Evolutionary conservation across 2,113 vertebrate genomes (phyloP), one percentile per base, ranked within the genome.

Genomic region (Scomber japonicus): DNA sequence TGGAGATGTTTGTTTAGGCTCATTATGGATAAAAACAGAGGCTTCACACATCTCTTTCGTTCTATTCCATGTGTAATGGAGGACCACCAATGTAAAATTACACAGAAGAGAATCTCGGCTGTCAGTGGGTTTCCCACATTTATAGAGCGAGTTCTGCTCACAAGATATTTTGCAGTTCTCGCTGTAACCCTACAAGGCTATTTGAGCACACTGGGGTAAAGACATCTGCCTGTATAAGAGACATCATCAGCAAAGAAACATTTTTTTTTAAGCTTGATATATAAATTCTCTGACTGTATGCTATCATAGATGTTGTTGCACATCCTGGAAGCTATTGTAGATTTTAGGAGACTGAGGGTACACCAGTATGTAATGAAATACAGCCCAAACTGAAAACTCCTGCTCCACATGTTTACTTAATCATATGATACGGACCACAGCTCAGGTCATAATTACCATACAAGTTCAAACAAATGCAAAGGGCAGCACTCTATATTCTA

Each of bases 1-100:
- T 90, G 83, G 76, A 89, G 86, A 90, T 81, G 81, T 84, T 89
- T 90, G 66, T 91, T 90, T 82, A 78, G 77, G 71, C 84, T 82
- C 74, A 77, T 92, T 91, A 90, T 79, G 75, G 69, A 85, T 83
- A 75, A 88, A 80, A 84, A 60, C 68, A 68, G 45, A 85, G 54
- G 19, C 70, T 67, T 82, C 60, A 60, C 61, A 67, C 75, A 40
- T 81, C 63, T 75, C 56, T 73, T 49, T 77, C 66, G 14, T 64
- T 71, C 50, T 76, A 46, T 70, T 80, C 49, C 45, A 17, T 78
- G 55, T 74, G 62, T 31, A 67, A 73, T 48, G 48, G 27, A 74
- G 53, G 69, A 62, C 50, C 70, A 21, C 14, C 6, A 13, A 63
- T 62, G 50, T 59, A 66, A 53, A 70, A 44, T 74, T 64, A 60